Evolutionary conservation across 2,797 vertebrate genomes (phyloP), one percentile per base, ranked within the genome.

Genomic region (Decapterus maruadsi): DNA sequence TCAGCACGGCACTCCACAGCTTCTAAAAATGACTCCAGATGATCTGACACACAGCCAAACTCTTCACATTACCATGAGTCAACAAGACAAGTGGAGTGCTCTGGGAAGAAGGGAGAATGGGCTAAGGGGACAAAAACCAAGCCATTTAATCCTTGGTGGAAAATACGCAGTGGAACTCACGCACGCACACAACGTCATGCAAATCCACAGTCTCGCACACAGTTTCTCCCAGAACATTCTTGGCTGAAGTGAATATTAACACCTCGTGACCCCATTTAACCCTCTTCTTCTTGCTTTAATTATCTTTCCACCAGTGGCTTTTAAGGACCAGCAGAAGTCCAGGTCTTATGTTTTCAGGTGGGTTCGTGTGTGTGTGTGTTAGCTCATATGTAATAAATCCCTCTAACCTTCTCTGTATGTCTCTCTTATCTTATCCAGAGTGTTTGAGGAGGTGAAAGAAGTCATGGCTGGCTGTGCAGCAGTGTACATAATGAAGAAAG

Each of bases 1-100:
- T 90, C 87, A 90, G 81, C 0, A 38, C 12, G 1, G 38, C 67
- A 36, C 72, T 85, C 75, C 68, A 54, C 68, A 70, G 84, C 53
- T 85, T 90, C 92, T 94, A 92, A 93, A 94, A 93, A 90, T 92
- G 79, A 84, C 91, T 85, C 81, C 86, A 84, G 89, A 90, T 84
- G 85, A 91, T 90, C 56, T 92, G 81, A 88, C 67, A 57, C 66
- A 3, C 36, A 51, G 82, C 77, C 77, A 80, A 86, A 90, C 84
- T 93, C 87, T 89, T 94, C 92, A 93, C 87, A 93, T 95, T 95
- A 93, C 93, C 90, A 78, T 88, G 83, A 91, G 89, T 90, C 82
- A 70, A 90, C 90, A 89, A 79, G 68, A 56, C 1, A 0, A 71
- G 68, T 12, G 46, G 26, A 67, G 68, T 16, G 62, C 67, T 64